Base-by-base conservation (phyloP, 2,113 vertebrate species). In the Dryoscopus gambensis region DNA sequence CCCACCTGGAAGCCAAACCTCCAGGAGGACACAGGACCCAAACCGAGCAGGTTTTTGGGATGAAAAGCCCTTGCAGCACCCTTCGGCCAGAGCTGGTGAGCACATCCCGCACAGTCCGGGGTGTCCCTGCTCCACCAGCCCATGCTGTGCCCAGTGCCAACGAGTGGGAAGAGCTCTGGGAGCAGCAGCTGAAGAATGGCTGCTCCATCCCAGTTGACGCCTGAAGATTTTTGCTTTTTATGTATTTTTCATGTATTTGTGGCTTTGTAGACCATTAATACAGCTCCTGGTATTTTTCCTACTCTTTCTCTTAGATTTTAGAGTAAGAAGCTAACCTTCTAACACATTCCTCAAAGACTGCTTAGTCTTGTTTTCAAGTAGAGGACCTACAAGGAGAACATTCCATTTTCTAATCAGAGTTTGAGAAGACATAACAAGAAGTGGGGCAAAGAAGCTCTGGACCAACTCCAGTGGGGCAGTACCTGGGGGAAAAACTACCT, bases 141-240 rank as follows among this genome's bases (percentile, higher is more conserved):
- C 0, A 0, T 40, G 55, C 1, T 44, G 78, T 18, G 56, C 59
- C 4, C 28, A 7, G 39, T 8, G 33, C 63, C 35, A 5, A 24
- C 35, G 15, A 39, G 15, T 5, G 18, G 44, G 39, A 60, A 42
- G 30, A 47, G 35, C n/a, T 19, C 44, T 7, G 4, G 50, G 39
- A 73, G 50, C 59, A 84, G 60, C 47, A 67, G 19, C 3, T 69
- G 63, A 67, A 46, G 46, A 73, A 52, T 4, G 31, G 40, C 46
- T 0, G 0, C 55, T 84, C 50, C 56, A 40, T 59, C 69, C 67
- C 60, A 53, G 37, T 0, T 11, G 17, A 59, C 31, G 25, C 35
- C 30, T 42, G 35, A 67, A 49, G 25, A 15, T 25, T 42, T 57
- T 31, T 67, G 13, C 8, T 35, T 86, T 67, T 59, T 14, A 21